A percentile compares a stretch with the other conserved stretches of the same genome.
These are phyloP conservation scores for Zele albiditarsus DNA, from an alignment of 2,888 invertebrate species.

Conservation along the genomic window DNA sequence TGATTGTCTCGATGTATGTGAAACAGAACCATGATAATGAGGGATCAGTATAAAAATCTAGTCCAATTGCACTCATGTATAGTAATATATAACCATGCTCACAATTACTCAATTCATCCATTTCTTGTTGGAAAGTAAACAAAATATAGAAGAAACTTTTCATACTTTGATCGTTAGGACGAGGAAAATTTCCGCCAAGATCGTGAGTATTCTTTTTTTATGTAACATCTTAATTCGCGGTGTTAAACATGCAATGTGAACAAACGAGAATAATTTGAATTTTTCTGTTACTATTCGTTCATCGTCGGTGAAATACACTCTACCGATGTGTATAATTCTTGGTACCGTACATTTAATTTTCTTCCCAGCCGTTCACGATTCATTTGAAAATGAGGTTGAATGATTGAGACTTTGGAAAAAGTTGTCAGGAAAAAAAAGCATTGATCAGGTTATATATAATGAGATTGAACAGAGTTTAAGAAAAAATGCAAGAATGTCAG, in stretches of 20 bases:
- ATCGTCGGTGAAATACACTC: slow-evolving; percentile 51
- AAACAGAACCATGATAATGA: neutral
- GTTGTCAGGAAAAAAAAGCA: neutral
- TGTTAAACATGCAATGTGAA: too few species aligned
- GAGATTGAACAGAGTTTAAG: slow-evolving; percentile 52
- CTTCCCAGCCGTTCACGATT: neutral
- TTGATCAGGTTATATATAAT: slow-evolving; percentile 66
- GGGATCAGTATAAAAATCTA: neutral
- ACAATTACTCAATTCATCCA: neutral
- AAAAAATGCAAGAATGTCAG: slow-evolving; percentile 12
- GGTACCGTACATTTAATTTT: neutral
- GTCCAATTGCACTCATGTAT: neutral
- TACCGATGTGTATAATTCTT: slow-evolving; percentile 57
- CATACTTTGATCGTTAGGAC: slow-evolving; percentile 33
- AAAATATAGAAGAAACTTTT: slow-evolving; percentile 32
- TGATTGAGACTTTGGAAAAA: slow-evolving; percentile 41
- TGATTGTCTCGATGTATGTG: neutral
- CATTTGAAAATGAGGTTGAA: slow-evolving; percentile 1
- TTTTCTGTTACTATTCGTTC: too few species aligned
- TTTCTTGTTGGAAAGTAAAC: neutral
- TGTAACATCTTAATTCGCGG: too few species aligned
- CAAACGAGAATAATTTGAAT: too few species aligned
- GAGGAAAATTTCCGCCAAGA: neutral
- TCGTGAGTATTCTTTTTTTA: too few species aligned
- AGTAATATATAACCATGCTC: neutral